Conservation (phyloP, 2,888 invertebrate genomes). For the Salpingus planirostris region DNA sequence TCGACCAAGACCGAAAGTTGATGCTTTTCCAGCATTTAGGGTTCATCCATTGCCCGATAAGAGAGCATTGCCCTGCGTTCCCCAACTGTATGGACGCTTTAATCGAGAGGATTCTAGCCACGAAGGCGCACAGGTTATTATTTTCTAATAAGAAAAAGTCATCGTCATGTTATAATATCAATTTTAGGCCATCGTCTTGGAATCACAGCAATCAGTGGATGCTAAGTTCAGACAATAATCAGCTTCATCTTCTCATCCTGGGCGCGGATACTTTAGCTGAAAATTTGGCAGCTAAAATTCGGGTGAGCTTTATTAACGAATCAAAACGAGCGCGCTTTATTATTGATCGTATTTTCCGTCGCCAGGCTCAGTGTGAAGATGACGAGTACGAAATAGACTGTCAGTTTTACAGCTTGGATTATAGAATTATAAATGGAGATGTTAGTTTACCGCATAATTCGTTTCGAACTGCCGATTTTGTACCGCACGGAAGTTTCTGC, state of each 20-base stretch:
- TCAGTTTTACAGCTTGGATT: conserved; percentile 72
- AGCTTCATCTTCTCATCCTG: conserved; percentile 79
- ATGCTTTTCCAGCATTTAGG: conserved; percentile 93
- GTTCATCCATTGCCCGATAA: conserved; percentile 90
- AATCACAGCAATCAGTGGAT: conserved; percentile 57
- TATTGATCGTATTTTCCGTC: conserved; percentile 8
- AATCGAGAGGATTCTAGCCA: conserved; percentile 60
- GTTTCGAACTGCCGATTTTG: conserved; percentile 75
- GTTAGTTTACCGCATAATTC: conserved; percentile 71
- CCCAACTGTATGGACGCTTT: conserved; percentile 73
- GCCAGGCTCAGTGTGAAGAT: conserved; percentile 72
- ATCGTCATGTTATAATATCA: conserved; percentile 22
- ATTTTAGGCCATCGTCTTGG: conserved; percentile 50
- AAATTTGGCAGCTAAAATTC: conserved; percentile 77
- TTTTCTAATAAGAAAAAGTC: not conserved
- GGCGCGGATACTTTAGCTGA: conserved; percentile 82
- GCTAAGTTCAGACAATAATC: conserved; percentile 56
- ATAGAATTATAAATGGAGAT: conserved; percentile 80
- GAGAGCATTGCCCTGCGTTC: conserved; percentile 89
- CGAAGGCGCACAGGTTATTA: conserved; percentile 53
- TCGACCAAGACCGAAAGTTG: conserved; percentile 90
- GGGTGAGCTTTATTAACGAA: conserved; percentile 39
- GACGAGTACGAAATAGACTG: conserved; percentile 78
- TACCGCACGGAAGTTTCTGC: conserved; percentile 85
- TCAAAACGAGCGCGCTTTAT: conserved; percentile 6